These are phyloP conservation scores for Clavelina lepadiformis DNA, from an alignment of 23 tunicate species.

Conservation along the genomic window DNA sequence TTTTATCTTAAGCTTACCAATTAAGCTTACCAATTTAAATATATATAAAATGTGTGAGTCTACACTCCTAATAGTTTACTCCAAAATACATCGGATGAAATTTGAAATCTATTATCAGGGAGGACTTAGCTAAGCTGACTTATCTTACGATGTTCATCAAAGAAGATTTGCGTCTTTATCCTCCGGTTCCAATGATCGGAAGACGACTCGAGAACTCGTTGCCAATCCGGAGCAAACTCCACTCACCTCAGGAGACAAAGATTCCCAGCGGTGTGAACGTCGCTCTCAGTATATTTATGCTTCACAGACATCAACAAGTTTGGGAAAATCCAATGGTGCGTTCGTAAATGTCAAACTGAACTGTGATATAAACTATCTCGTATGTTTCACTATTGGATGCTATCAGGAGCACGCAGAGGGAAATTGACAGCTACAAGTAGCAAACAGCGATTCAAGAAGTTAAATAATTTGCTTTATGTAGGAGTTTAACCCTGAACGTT, in stretches of 20 bases:
- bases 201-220: conserved; percentile 24
- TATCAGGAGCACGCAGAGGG: too few species aligned
- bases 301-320: conserved; percentile 23
- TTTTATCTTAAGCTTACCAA: too few species aligned
- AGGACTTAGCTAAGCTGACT: conserved; percentile 37
- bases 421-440: too few species aligned
- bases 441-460: too few species aligned
- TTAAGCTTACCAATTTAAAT: too few species aligned
- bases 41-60: too few species aligned
- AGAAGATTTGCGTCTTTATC: conserved; percentile 68
- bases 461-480: too few species aligned
- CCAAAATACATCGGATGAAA: conserved; percentile 4
- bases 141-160: conserved; percentile 62
- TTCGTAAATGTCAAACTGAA: not conserved
- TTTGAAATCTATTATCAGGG: conserved; percentile 9
- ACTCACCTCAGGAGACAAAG: conserved; percentile 2
- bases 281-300: conserved; percentile 3
- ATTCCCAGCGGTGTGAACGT: conserved; percentile 18
- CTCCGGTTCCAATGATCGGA: conserved; percentile 39
- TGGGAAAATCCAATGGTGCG: conserved; percentile 34
- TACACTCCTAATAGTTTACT: too few species aligned
- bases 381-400: too few species aligned
- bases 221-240: conserved; percentile 3
- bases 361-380: not conserved
- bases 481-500: conserved; percentile 68